Base-by-base conservation (phyloP, 2,797 vertebrate species). In the Meriones psammophilus region DNA sequence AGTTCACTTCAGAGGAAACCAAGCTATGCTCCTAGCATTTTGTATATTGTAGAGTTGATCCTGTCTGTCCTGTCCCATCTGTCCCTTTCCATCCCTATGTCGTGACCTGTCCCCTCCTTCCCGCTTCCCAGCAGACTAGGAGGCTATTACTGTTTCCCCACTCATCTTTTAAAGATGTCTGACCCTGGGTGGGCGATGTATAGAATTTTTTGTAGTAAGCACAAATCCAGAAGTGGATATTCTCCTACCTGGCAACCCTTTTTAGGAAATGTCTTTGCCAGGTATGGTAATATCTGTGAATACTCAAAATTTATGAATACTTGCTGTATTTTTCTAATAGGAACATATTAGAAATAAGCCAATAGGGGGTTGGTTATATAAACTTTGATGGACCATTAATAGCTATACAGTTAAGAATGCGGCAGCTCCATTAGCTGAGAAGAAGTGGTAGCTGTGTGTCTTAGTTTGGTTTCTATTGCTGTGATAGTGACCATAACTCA, bases 181-280 rank as follows among this genome's bases (percentile, higher is more conserved):
- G 30, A 10, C 58, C 2, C 46, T 28, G 54, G 36, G 9, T 9
- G 74, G 36, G n/a, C 69, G 60, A 69, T 15, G 1, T 81, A 28
- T 68, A 80, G 0, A 9, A 9, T 58, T 17, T 58, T 58, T 58
- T 58, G 15, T 60, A 33, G 1, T 89, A 58, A 76, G 33, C 54
- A 54, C 22, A 84, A 0, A 77, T 80, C 69, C 87, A 69, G 58
- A 88, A 46, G 12, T 81, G 5, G 3, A 14, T 85, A 2, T 94
- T 95, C 24, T 50, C 83, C 90, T 89, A 89, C 14, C 5, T 84
- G 60, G 10, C 46, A 95, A 3, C 96, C 88, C 17, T 71, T 92
- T 92, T 96, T n/a, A 80, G 64, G 50, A 94, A 89, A 62, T 80
- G 66, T 86, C 8, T 73, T 74, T 76, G 71, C 26, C 86, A 78